Base-by-base conservation (phyloP, 2,113 vertebrate genomes). In the Eudyptes chrysolophus region DNA sequence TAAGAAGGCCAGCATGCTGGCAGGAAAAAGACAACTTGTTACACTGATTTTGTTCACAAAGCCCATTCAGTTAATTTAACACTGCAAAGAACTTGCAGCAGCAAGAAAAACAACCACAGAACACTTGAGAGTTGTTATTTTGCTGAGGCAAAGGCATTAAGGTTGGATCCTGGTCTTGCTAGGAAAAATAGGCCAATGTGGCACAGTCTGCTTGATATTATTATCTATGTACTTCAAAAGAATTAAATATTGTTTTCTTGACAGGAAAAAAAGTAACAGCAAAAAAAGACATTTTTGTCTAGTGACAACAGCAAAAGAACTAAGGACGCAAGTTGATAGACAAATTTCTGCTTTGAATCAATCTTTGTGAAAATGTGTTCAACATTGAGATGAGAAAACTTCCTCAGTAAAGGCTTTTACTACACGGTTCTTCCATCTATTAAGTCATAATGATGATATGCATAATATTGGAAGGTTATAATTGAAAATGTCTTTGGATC, bases 401-500 rank as follows among this genome's bases (percentile, higher is more conserved):
- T 80, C 24, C 81, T 38, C 74, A 38, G 1, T 60, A 64, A 80
- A 76, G 54, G 71, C 58, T 93, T 92, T 62, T 49, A 15, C 55
- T 92, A 65, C 48, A 62, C 1, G 1, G 24, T 22, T 84, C 51
- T 84, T 52, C 65, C 40, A 27, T 82, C 82, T 94, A 29, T 48
- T 79, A 34, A 87, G 60, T 78, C 61, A 32, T 55, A 84, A 93
- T 87, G 61, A 76, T 52, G 57, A 89, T 34, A 36, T 72, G 49
- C 25, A 26, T 29, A 74, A 69, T 77, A 66, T 54, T 54, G 84
- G 72, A 82, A 72, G 15, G 36, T 49, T 89, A 51, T 89, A 95
- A 96, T 89, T 95, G 91, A 91, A 96, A 89, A 89, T 48, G 62
- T 65, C 84, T 92, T 89, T 76, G 70, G 82, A 87, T 93, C 62